These are phyloP conservation scores for Crotalus adamanteus DNA, from an alignment of 2,797 vertebrate genomes.

Conservation along the genomic window DNA sequence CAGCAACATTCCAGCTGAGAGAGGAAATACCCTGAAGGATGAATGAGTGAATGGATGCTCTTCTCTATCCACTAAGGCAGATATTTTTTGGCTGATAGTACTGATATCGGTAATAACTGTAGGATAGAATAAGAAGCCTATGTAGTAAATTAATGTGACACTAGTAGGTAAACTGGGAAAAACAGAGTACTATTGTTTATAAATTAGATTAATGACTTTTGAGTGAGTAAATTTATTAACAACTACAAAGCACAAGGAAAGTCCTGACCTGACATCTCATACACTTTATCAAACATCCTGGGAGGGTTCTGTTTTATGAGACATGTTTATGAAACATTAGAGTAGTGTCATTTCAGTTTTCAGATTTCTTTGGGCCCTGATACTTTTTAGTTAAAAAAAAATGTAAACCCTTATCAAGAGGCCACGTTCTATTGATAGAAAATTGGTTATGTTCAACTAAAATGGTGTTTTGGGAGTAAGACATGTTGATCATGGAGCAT, in stretches of 20 bases:
- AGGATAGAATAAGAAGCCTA: neutral
- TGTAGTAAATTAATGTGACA: neutral
- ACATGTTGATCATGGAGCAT: neutral
- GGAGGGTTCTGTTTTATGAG: neutral
- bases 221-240: neutral
- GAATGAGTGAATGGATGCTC: neutral
- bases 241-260: neutral
- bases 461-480: neutral
- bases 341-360: neutral
- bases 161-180: neutral
- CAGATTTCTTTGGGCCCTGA: neutral
- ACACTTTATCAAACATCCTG: neutral
- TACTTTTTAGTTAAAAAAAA: neutral
- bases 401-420: neutral
- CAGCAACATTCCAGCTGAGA: neutral
- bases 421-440: neutral
- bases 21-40: fast-evolving
- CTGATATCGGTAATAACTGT: neutral
- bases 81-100: neutral
- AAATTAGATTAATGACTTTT: neutral
- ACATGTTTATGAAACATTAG: neutral
- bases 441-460: neutral
- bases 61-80: neutral
- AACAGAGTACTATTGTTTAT: neutral
- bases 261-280: neutral